A percentile compares a stretch with the other conserved stretches of the same genome.
Evolutionary conservation across 35 echinoderm and acorn worm genomes (phyloP).

Genomic region (Ptychodera flava): DNA sequence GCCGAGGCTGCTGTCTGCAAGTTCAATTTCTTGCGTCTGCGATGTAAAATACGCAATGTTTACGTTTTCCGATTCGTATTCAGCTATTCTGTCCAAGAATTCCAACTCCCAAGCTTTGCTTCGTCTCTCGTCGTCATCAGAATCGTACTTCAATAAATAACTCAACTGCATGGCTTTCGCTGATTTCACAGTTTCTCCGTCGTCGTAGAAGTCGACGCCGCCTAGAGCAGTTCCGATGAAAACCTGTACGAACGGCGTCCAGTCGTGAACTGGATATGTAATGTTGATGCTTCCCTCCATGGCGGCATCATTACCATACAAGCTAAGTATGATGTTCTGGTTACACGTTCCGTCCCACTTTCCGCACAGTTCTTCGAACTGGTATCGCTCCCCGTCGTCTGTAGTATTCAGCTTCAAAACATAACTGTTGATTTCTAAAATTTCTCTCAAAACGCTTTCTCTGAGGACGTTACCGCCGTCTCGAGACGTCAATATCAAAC

Average conservation of each 20-base stretch:
- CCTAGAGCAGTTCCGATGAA: conserved; percentile 46
- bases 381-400: neutral
- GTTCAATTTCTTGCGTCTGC: neutral
- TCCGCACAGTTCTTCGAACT: conserved; percentile 41
- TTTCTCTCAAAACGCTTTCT: conserved; percentile 28
- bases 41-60: neutral
- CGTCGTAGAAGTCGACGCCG: conserved; percentile 39
- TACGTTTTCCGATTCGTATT: neutral
- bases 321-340: conserved; percentile 4
- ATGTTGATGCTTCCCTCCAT: neutral
- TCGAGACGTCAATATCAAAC: conserved; percentile 50
- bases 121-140: conserved; percentile 4
- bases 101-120: conserved; percentile 15
- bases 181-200: conserved; percentile 20
- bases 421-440: conserved; percentile 33
- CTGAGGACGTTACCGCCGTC: conserved; percentile 38
- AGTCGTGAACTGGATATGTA: conserved; percentile 13
- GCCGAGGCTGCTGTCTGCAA: neutral
- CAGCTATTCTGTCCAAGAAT: conserved; percentile 11
- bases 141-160: conserved; percentile 28
- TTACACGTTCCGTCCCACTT: conserved; percentile 38
- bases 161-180: conserved; percentile 42
- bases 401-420: conserved; percentile 33
- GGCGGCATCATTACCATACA: neutral
- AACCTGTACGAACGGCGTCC: neutral